These are phyloP conservation scores for Sarcophaga variegata DNA, from an alignment of 2,888 invertebrate genomes.

Conservation along the genomic window DNA sequence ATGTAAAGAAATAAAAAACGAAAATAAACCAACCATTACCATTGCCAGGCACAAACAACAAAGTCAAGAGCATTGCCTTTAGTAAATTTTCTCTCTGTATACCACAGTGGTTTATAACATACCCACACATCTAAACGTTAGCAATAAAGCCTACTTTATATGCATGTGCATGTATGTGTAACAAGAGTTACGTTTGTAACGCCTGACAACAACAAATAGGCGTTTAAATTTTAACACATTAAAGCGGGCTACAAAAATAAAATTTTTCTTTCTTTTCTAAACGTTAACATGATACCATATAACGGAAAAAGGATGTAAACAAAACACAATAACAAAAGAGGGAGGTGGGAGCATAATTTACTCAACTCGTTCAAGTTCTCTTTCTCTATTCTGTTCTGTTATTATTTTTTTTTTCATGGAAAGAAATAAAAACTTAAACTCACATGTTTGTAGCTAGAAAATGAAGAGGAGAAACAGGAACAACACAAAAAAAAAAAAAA, in stretches of 20 bases:
- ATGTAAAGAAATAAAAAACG: conserved; percentile 5
- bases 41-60: conserved; percentile 31
- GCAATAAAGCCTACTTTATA: neutral
- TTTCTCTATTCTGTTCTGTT: conserved; percentile 17
- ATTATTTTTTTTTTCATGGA: no score
- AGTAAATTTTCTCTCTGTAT: conserved; percentile 47
- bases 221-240: conserved; percentile 70
- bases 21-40: conserved; percentile 54
- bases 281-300: conserved; percentile 58
- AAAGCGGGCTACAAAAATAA: conserved; percentile 40
- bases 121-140: neutral
- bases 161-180: conserved; percentile 1
- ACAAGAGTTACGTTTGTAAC: conserved; percentile 56
- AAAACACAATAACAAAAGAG: conserved; percentile 13
- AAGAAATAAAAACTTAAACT: neutral
- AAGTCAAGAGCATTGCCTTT: conserved; percentile 70
- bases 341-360: conserved; percentile 25
- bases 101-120: neutral
- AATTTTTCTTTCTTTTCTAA: conserved; percentile 43
- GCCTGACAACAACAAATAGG: conserved; percentile 69
- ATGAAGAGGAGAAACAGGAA: neutral
- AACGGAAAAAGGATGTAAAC: conserved; percentile 68
- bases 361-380: conserved; percentile 22
- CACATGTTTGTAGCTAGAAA: neutral
- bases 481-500: neutral